These are phyloP conservation scores for Ageneiosus marmoratus DNA, from an alignment of 2,113 vertebrate genomes.

Conservation along the genomic window DNA sequence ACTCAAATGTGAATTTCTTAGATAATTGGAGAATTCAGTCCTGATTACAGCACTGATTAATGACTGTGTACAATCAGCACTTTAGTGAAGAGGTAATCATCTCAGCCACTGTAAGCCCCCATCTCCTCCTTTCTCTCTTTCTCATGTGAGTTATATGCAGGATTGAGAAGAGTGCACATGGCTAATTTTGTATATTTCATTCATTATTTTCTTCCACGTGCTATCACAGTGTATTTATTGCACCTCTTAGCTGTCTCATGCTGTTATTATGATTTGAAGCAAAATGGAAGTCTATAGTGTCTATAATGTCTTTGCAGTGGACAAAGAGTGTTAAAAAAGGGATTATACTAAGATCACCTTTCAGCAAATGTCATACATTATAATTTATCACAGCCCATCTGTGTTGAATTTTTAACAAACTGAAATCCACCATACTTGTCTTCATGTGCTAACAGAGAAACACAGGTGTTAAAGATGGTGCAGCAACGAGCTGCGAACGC, in stretches of 20 bases:
- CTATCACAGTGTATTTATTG: not conserved
- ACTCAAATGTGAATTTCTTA: conserved; percentile 29
- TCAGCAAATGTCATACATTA: conserved; percentile 4
- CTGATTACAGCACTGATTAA: conserved; percentile 53
- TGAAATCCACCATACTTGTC: not conserved
- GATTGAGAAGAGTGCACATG: conserved; percentile 22
- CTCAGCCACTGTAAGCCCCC: conserved; percentile 11
- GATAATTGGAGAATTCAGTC: conserved; percentile 35
- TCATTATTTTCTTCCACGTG: conserved; percentile 36
- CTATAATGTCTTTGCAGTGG: conserved; percentile 3
- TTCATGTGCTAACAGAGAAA: conserved; percentile 27
- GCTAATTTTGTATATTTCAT: conserved; percentile 31
- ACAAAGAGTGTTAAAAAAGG: not conserved
- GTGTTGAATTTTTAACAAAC: conserved; percentile 4
- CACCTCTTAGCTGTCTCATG: conserved; percentile 37
- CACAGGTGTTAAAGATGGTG: conserved; percentile 43
- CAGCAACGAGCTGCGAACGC: conserved; percentile 26
- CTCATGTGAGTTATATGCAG: conserved; percentile 40
- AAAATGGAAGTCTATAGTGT: conserved; percentile 5
- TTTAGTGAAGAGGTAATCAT: conserved; percentile 50
- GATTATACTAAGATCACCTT: conserved; percentile 2
- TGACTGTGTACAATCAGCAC: conserved; percentile 49
- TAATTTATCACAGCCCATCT: conserved; percentile 30
- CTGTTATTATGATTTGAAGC: conserved; percentile 28
- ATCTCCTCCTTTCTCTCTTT: conserved; percentile 22